Evolutionary conservation across 2,888 invertebrate species (phyloP), one percentile per base, ranked within the genome.

Genomic region (Euplexia lucipara): DNA sequence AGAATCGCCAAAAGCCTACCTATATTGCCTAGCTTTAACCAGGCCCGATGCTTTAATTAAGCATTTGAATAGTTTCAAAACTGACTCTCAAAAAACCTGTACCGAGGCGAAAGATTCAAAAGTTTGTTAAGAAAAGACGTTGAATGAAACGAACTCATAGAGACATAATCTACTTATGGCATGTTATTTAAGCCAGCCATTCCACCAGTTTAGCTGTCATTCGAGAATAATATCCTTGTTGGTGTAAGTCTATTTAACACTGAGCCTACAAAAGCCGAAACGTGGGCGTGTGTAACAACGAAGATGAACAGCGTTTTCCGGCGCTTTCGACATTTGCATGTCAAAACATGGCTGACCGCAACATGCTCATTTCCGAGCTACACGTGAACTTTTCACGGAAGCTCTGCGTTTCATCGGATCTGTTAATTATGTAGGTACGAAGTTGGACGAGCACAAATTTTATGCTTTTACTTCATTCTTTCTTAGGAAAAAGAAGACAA

Each of bases 291-390:
- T 73, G 69, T 63, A 67, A 76, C 65, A 64, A 71, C 63, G 59
- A 69, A 72, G 66, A 62, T 66, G 75, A 73, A 62, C 51, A 68
- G 57, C 69, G 67, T 61, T 59, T 70, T 68, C 63, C 72, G 63
- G 64, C 65, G 62, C 67, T 70, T 73, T 78, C 83, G 84, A 81
- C 87, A 91, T 90, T 91, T 90, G 89, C 92, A 91, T 91, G 90
- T 91, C 90, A 91, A 91, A 91, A 89, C 88, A 83, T 82, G 76
- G 86, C 85, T 85, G 86, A 89, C 90, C 89, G 87, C 89, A 89
- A 90, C 91, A 88, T 81, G 83, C 87, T 90, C 88, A 90, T 91
- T 92, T 91, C 88, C 90, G 87, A 87, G 81, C 72, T 65, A 79
- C 71, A 83, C 73, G 80, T 83, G 70, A 85, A 86, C 80, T 86